phyloP scores from a whole-genome alignment of 2,888 invertebrate species.

The Tenthredo mesomela region DNA sequence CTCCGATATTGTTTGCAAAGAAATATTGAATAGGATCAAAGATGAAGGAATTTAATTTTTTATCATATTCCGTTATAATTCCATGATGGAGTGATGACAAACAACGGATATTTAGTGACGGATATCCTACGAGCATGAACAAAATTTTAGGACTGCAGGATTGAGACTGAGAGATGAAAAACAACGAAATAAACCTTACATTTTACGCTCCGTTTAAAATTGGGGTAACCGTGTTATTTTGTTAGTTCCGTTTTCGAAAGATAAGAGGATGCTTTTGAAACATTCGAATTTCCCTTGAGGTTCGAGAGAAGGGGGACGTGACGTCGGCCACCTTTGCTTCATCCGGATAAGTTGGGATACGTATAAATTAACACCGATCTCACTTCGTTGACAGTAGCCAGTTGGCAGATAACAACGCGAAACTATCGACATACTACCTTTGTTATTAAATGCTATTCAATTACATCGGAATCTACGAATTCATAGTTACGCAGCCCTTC shows the following conservation, averaged over 20 bases:
- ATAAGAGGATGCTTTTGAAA: slow-evolving; percentile 46
- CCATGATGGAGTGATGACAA: background rate
- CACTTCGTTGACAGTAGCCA: background rate
- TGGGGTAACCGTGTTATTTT: slow-evolving; percentile 28
- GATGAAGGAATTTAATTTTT: background rate
- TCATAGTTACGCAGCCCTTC: background rate
- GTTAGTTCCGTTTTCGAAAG: slow-evolving; percentile 22
- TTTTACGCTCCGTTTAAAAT: slow-evolving; percentile 41
- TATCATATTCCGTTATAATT: background rate
- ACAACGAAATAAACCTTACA: slow-evolving; percentile 22
- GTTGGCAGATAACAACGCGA: background rate
- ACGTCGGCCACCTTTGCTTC: slow-evolving; percentile 22
- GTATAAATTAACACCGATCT: slow-evolving; percentile 39
- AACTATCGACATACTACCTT: background rate
- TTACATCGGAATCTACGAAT: background rate
- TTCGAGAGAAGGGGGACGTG: background rate
- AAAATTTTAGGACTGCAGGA: background rate
- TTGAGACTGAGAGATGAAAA: slow-evolving; percentile 4
- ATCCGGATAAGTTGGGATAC: slow-evolving; percentile 17
- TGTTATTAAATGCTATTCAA: background rate
- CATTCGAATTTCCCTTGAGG: slow-evolving; percentile 50
- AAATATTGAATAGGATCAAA: background rate
- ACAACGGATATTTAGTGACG: background rate
- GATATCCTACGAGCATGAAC: background rate
- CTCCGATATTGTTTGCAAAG: background rate